Percentiles rank a stretch among this genome's conserved stretches.
phyloP scores from a whole-genome alignment of 2,797 vertebrate species.

The Tapirus indicus region DNA sequence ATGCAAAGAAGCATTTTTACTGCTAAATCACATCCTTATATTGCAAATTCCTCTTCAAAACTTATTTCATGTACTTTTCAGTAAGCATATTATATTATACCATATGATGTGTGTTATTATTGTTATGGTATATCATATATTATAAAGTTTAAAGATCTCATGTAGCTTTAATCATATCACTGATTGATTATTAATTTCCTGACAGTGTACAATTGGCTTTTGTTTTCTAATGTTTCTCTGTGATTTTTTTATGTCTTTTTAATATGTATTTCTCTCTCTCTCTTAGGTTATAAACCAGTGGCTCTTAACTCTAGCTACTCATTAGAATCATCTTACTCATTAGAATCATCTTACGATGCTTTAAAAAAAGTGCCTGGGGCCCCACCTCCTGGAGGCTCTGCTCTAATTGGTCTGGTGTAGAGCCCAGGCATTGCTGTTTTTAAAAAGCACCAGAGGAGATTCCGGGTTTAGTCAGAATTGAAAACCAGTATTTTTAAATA shows the following conservation, averaged over 20 bases:
- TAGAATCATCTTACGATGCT: background rate
- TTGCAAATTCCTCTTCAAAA: conserved; percentile 4
- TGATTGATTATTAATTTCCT: conserved; percentile 15
- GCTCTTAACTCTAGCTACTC: background rate
- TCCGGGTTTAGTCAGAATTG: background rate
- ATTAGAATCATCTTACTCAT: background rate
- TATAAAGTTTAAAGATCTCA: background rate
- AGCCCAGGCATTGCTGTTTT: background rate
- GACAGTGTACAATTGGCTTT: background rate
- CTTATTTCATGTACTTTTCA: background rate
- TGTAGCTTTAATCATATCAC: background rate
- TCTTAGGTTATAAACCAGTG: background rate
- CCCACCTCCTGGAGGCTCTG: background rate
- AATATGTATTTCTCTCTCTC: background rate
- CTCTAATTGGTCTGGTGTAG: background rate
- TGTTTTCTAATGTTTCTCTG: background rate
- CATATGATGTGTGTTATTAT: background rate
- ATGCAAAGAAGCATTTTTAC: background rate
- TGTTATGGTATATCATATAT: background rate
- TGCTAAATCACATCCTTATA: background rate
- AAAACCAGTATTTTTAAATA: conserved; percentile 38
- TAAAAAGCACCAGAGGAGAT: background rate
- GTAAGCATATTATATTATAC: background rate
- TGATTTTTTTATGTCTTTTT: conserved; percentile 23
- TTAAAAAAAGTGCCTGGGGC: background rate